phyloP scores from a whole-genome alignment of 2,113 vertebrate species.

The Seriola aureovittata region DNA sequence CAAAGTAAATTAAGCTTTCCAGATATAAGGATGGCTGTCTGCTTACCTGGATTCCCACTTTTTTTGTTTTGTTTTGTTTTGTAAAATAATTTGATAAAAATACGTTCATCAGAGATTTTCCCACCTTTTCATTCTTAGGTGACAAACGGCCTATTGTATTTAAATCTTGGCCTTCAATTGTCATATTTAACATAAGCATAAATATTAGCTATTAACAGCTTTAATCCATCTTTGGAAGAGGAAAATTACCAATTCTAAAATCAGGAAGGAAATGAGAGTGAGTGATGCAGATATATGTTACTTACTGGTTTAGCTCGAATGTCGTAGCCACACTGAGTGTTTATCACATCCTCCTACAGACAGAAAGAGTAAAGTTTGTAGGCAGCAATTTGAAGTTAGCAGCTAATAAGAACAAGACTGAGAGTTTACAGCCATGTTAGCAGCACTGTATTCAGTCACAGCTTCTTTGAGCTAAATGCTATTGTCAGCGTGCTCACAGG shows the following conservation, averaged over 20 bases:
- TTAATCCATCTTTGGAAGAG: no score
- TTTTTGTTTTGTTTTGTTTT: no score
- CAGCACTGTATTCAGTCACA: neutral
- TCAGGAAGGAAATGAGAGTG: neutral
- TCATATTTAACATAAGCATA: neutral
- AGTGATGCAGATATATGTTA: neutral
- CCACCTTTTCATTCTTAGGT: no score
- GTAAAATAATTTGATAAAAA: no score
- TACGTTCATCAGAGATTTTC: no score
- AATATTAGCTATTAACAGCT: neutral
- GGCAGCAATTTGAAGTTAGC: neutral
- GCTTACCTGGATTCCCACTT: no score
- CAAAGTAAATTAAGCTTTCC: no score
- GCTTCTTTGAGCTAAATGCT: neutral
- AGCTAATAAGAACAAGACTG: no score
- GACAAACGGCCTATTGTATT: neutral
- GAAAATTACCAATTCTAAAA: no score
- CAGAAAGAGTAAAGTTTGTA: constrained; percentile 7
- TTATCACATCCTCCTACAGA: constrained; percentile 96
- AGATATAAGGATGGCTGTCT: no score
- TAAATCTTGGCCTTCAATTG: no score
- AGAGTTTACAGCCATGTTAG: neutral
- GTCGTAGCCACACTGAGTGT: constrained; percentile 98
- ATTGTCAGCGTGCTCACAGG: neutral
- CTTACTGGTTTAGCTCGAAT: constrained; percentile 94